Evolutionary conservation across 1,140 invertebrate genomes (phyloP), one percentile per base, ranked within the genome.

Genomic region (Aradophagus sp.): DNA sequence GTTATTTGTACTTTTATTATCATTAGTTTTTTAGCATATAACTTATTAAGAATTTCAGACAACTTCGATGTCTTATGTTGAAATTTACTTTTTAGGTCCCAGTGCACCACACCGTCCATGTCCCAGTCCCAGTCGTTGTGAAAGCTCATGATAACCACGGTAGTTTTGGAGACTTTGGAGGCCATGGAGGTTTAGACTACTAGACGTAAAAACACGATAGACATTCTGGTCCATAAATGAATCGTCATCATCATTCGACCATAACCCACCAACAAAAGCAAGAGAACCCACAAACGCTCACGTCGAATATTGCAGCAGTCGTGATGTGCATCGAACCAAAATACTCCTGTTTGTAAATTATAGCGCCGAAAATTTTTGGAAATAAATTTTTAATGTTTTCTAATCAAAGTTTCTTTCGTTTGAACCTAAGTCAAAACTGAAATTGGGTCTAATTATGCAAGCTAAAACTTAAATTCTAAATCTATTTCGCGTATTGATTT

Each of bases 331-430:
- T 67, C 42, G 50, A 75, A 76, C 72, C 73, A 77, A 74, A 77
- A 76, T 48, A 76, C 39, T 72, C 50, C 73, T 72, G 42, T 58
- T 56, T 59, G 61, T 73, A 73, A 70, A 66, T 59, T 75, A 74
- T 77, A 80, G 70, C 55, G 59, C 44, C 61, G 74, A 77, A 55
- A 77, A 75, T 69, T 80, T 48, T 68, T 73, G 70, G 8, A 48
- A 82, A 83, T 83, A 81, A 82, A 83, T 82, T 80, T 80, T 63
- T 80, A 78, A 82, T 74, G 61, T 82, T 82, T 83, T 79, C 67
- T 65, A 76, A 76, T 79, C 36, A 76, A 77, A 71, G n/a, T n/a
- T n/a, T n/a, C n/a, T n/a, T n/a, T n/a, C n/a, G n/a, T n/a, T n/a
- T n/a, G n/a, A n/a, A n/a, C n/a, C n/a, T n/a, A n/a, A n/a, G n/a